Evolutionary conservation across 37 sponge, comb jelly and placozoan genomes (phyloP).

Genomic region (Mnemiopsis leidyi): DNA sequence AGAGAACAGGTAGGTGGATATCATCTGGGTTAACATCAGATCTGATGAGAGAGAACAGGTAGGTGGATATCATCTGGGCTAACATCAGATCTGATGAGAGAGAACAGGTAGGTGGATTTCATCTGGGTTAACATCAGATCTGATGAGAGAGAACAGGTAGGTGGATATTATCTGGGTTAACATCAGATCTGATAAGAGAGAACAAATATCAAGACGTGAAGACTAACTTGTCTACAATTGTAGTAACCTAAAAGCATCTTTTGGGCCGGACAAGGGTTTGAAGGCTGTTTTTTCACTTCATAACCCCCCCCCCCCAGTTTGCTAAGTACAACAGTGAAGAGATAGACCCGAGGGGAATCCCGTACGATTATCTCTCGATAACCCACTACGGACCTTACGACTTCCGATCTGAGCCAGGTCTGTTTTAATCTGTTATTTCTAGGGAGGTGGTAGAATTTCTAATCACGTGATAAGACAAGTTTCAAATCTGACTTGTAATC

Average conservation of each 20-base stretch:
- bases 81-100: neutral
- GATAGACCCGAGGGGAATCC: slow-evolving; percentile 24
- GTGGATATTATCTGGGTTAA: slow-evolving; percentile 15
- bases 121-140: slow-evolving; percentile 9
- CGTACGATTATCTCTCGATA: neutral
- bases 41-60: neutral
- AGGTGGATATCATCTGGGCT: neutral
- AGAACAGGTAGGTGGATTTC: neutral
- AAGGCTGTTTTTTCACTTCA: too few species aligned
- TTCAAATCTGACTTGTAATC: too few species aligned
- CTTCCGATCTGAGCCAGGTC: neutral
- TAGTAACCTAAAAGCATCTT: too few species aligned
- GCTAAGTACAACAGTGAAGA: slow-evolving; percentile 3
- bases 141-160: neutral
- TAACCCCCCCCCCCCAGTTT: too few species aligned
- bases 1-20: neutral
- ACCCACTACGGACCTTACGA: slow-evolving; percentile 50
- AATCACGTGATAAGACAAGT: too few species aligned
- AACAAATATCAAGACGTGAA: neutral
- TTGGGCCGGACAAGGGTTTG: too few species aligned
- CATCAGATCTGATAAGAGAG: neutral
- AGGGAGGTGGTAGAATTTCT: too few species aligned
- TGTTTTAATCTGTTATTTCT: too few species aligned
- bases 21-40: slow-evolving; percentile 14
- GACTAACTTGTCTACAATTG: too few species aligned